A percentile compares a stretch with the other conserved stretches of the same genome.
phyloP scores from a whole-genome alignment of 2,797 vertebrate genomes.

The Eulemur coronatus region DNA sequence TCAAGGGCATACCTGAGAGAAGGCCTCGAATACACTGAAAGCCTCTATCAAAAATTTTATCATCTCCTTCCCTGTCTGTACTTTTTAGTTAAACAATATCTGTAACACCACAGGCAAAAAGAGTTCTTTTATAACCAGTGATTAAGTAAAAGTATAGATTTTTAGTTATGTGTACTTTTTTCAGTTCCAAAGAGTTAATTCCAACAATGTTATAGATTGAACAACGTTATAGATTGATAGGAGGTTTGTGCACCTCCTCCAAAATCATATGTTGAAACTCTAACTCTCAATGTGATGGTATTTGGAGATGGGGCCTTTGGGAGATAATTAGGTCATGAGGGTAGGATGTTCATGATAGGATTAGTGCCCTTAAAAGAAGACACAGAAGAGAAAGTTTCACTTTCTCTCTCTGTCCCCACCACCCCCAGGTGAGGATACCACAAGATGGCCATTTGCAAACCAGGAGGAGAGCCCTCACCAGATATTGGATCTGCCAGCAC shows the following conservation, averaged over 20 bases:
- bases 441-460: background rate
- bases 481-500: background rate
- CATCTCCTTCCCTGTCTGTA: background rate
- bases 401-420: background rate
- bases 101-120: background rate
- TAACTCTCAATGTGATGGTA: background rate
- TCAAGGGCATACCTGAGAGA: background rate
- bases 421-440: background rate
- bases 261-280: background rate
- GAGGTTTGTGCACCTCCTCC: too few species aligned
- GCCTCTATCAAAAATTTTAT: background rate
- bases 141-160: constrained; percentile 1
- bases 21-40: background rate
- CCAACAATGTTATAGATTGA: background rate
- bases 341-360: background rate
- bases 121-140: background rate
- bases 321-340: background rate
- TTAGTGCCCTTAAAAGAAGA: background rate
- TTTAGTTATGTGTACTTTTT: background rate
- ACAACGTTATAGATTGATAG: too few species aligned
- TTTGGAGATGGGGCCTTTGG: background rate
- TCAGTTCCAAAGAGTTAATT: background rate
- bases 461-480: background rate
- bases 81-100: background rate
- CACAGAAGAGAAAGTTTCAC: background rate